Base-by-base conservation (phyloP, 2,113 vertebrate genomes). In the Clinocottus analis region DNA sequence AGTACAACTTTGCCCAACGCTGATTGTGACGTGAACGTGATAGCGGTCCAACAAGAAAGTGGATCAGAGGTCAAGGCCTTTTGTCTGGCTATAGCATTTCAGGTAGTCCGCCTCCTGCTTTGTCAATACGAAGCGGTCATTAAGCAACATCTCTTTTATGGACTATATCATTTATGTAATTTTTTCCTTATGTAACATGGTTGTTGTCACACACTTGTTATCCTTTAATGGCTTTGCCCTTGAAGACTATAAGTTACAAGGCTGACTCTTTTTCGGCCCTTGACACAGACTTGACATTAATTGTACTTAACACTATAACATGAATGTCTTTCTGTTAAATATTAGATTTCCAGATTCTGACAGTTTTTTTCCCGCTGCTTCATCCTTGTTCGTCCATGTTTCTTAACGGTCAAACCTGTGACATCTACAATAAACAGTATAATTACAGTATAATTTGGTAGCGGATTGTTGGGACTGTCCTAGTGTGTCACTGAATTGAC, bases 21-120 rank as follows among this genome's bases (percentile, higher is more conserved):
- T 72, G 41, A 37, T 33, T 43, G 7, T 27, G 12, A 70, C 25
- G n/a, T n/a, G n/a, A n/a, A n/a, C n/a, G n/a, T n/a, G n/a, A 27
- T 5, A 6, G 1, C 10, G 21, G n/a, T 75, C 23, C 11, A 58
- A 45, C 29, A 43, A 29, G 59, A 51, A 82, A 89, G 43, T 84
- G 11, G 72, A 66, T 81, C 69, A 86, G 37, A 51, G 63, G 55
- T 90, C 76, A 83, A 75, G 62, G 73, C 60, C 55, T 72, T n/a
- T 55, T 33, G 12, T 55, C 17, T 37, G 5, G 53, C 33, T 16
- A n/a, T 3, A 61, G 23, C 55, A 51, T 64, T 9, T n/a, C 35
- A 43, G n/a, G 37, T 33, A 35, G 13, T 72, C 25, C 29, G 6
- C 71, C 68, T 51, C 63, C 7, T 75, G 17, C 37, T 74, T 64